Evolutionary conservation across 1,140 invertebrate genomes (phyloP), one percentile per base, ranked within the genome.

Genomic region (Macrobrachium rosenbergii): DNA sequence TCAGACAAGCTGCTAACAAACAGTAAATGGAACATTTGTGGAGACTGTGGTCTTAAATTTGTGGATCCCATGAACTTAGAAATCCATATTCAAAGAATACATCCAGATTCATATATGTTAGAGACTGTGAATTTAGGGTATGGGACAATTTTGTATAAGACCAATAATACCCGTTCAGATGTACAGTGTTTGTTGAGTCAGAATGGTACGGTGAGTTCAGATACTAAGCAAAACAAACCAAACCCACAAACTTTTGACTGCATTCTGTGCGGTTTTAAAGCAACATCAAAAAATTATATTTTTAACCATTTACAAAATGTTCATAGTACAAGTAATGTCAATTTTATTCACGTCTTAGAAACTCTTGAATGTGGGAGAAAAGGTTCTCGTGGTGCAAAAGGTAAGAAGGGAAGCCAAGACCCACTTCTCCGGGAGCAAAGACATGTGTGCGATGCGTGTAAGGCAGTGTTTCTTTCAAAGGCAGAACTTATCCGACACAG

Each of bases 1-100:
- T 45, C 45, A 11, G 81, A 58, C 37, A 76, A 58, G 16, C 59
- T 72, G n/a, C 5, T 67, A 5, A 58, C 78, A 21, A 81, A 69
- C 52, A 75, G 77, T n/a, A 89, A 89, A 62, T 89, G 85, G 82
- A 89, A 90, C 73, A 88, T 90, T 37, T 90, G 89, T 83, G 84
- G 89, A 28, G 89, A 90, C 19, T 90, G 89, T 81, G 87, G 89
- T 0, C 73, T 86, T 37, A 88, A 87, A 63, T 90, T 90, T 64
- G 82, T 88, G 12, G 89, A 90, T 75, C 85, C 84, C n/a, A 90
- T 90, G 82, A 90, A 90, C 80, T 52, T 90, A 14, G 89, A 90
- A 69, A 52, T 90, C 7, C 89, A 90, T 69, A 73, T 90, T 23
- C 87, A 90, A 69, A 75, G 88, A 78, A 86, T 79, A 16, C 89